Evolutionary conservation across 2,113 vertebrate species (phyloP).

Genomic region (Semnornis frantzii): DNA sequence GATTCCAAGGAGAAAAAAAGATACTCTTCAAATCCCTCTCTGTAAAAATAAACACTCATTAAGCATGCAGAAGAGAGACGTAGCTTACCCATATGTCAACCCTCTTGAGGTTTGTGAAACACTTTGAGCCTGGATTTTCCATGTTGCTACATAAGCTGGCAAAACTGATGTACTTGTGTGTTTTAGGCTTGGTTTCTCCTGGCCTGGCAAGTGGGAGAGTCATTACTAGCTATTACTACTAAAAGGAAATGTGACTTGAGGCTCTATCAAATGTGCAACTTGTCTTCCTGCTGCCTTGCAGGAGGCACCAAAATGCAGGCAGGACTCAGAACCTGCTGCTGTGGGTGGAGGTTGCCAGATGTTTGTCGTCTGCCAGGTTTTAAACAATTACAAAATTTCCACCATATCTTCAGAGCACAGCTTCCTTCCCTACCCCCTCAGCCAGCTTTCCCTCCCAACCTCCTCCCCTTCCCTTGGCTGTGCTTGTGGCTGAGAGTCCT

Average conservation of each 20-base stretch:
- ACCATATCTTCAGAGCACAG: slow-evolving; percentile 57
- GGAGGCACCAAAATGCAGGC: background rate
- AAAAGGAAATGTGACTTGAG: slow-evolving; percentile 32
- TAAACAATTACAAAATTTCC: slow-evolving; percentile 61
- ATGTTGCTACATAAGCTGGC: background rate
- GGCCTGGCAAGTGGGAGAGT: slow-evolving; percentile 1
- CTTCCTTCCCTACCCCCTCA: slow-evolving; percentile 55
- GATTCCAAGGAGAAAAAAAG: slow-evolving; percentile 12
- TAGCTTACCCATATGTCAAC: background rate
- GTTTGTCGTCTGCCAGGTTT: slow-evolving; percentile 51
- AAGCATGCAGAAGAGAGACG: background rate
- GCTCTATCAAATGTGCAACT: background rate
- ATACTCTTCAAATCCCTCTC: background rate
- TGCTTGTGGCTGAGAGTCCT: background rate
- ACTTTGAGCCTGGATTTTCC: background rate
- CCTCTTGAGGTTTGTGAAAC: background rate
- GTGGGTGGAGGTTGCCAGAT: slow-evolving; percentile 21
- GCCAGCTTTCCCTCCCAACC: slow-evolving; percentile 31
- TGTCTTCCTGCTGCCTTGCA: slow-evolving; percentile 24
- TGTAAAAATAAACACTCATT: slow-evolving; percentile 13
- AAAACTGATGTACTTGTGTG: background rate
- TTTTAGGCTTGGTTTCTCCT: slow-evolving; percentile 33
- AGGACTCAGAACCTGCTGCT: slow-evolving; percentile 1
- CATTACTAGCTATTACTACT: slow-evolving; percentile 34
- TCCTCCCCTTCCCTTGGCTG: slow-evolving; percentile 38